Conservation (phyloP, 2,113 vertebrate genomes). For the Xiphophorus hellerii region DNA sequence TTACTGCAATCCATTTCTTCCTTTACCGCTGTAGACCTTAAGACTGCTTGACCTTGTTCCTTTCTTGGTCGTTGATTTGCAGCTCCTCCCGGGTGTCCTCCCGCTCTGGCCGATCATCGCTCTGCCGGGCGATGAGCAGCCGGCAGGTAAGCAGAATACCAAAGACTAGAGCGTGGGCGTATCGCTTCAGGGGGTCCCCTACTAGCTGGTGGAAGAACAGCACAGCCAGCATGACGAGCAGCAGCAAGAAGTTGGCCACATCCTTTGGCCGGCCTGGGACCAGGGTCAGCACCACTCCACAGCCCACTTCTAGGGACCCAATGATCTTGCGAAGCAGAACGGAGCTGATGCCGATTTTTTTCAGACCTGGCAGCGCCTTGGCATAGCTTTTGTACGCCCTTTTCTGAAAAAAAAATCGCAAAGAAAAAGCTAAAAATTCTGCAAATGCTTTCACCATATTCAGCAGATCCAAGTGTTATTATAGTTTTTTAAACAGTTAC, state of each 20-base stretch:
- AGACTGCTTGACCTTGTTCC: slow-evolving; percentile 96
- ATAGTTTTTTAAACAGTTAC: too few species aligned
- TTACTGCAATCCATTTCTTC: slow-evolving; percentile 53
- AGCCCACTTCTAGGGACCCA: slow-evolving; percentile 92
- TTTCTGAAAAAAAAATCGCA: slow-evolving; percentile 82
- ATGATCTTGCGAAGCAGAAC: slow-evolving; percentile 96
- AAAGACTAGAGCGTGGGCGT: slow-evolving; percentile 95
- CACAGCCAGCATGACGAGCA: slow-evolving; percentile 93
- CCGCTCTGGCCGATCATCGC: slow-evolving; percentile 87
- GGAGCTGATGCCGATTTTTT: slow-evolving; percentile 95
- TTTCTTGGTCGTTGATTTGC: slow-evolving; percentile 83
- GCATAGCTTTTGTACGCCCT: slow-evolving; percentile 97
- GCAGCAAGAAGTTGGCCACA: slow-evolving; percentile 95
- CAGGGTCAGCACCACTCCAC: slow-evolving; percentile 93
- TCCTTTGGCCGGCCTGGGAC: slow-evolving; percentile 95
- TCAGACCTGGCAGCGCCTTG: slow-evolving; percentile 92
- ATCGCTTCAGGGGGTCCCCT: slow-evolving; percentile 96
- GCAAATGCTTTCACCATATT: neutral
- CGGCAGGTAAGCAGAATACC: slow-evolving; percentile 97
- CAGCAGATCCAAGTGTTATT: neutral
- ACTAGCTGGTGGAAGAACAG: slow-evolving; percentile 98
- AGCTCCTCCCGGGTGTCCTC: slow-evolving; percentile 87
- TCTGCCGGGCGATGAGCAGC: slow-evolving; percentile 93
- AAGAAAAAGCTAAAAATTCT: neutral
- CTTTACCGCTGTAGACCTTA: slow-evolving; percentile 73